Conservation (phyloP, 2,888 invertebrate genomes). For the Mythimna loreyi region DNA sequence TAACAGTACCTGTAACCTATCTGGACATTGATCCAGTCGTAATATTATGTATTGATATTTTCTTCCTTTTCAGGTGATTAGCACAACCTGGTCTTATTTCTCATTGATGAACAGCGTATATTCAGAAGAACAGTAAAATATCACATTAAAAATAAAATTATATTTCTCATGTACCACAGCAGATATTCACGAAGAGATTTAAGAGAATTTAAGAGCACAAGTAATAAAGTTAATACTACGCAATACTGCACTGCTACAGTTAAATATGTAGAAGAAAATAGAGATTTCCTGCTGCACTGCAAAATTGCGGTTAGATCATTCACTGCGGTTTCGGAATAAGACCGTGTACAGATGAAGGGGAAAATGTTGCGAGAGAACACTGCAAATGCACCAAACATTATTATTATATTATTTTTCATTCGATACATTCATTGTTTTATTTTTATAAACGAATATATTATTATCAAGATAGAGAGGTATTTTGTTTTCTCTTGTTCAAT, state of each 20-base stretch:
- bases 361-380: neutral
- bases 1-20: too few species aligned
- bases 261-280: constrained; percentile 36
- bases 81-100: constrained; percentile 71
- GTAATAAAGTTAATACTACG: neutral
- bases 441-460: too few species aligned
- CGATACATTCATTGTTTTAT: neutral
- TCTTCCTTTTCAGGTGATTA: constrained; percentile 65
- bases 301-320: constrained; percentile 51
- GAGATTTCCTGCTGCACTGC: constrained; percentile 28
- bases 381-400: neutral
- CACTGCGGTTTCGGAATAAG: constrained; percentile 47
- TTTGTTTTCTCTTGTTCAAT: too few species aligned
- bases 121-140: constrained; percentile 36
- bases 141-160: neutral
- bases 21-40: too few species aligned
- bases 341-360: constrained; percentile 23
- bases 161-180: neutral
- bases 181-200: neutral
- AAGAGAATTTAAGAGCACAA: neutral
- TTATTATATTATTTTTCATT: too few species aligned
- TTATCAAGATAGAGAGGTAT: too few species aligned
- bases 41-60: neutral
- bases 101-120: constrained; percentile 68
- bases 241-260: constrained; percentile 5